phyloP scores from a whole-genome alignment of 2,888 invertebrate species.

The Nebria salina region DNA sequence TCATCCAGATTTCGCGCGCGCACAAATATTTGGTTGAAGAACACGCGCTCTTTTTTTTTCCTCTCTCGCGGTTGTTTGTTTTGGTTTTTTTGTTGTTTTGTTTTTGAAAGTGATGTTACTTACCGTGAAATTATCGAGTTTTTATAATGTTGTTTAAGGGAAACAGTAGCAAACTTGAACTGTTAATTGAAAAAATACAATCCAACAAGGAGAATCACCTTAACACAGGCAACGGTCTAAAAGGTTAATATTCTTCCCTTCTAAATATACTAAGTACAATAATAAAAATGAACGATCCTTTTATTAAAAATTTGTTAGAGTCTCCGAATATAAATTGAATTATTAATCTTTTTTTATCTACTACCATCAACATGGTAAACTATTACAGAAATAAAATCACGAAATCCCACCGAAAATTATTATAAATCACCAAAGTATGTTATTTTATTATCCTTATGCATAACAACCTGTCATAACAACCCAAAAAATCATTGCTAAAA shows the following conservation, averaged over 20 bases:
- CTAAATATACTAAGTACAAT: neutral
- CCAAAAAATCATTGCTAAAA: no score
- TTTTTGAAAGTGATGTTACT: conserved; percentile 1
- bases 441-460: no score
- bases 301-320: no score
- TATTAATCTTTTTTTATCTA: no score
- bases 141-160: conserved; percentile 82
- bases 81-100: neutral
- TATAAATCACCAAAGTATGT: no score
- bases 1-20: conserved; percentile 4
- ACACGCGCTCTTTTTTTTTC: neutral
- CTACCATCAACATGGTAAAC: no score
- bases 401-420: no score
- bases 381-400: no score
- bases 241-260: conserved; percentile 19
- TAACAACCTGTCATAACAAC: no score
- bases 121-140: conserved; percentile 7
- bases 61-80: neutral
- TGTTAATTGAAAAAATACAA: conserved; percentile 87
- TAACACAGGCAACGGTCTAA: neutral
- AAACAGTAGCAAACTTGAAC: conserved; percentile 84
- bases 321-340: no score
- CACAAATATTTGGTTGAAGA: neutral
- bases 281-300: no score
- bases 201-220: conserved; percentile 77